These are phyloP conservation scores for Ctenopoma multispine DNA, from an alignment of 2,797 vertebrate genomes.

Conservation along the genomic window DNA sequence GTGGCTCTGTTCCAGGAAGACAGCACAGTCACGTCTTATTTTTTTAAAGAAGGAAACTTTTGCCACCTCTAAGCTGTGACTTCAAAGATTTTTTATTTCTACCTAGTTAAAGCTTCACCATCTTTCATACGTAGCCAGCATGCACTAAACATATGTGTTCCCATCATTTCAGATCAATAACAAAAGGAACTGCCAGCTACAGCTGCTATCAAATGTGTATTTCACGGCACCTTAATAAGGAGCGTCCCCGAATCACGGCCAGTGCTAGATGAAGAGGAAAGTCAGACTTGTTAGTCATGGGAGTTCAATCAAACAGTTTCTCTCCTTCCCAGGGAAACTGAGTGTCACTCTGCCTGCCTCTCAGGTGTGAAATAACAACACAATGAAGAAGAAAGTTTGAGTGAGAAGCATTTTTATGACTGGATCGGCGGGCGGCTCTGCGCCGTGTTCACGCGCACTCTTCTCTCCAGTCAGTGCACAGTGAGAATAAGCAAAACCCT, in stretches of 20 bases:
- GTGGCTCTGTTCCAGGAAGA: conserved; percentile 52
- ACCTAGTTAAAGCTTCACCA: neutral
- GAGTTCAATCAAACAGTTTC: conserved; percentile 64
- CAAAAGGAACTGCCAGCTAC: conserved; percentile 17
- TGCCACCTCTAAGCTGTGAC: conserved; percentile 5
- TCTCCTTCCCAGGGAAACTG: conserved; percentile 15
- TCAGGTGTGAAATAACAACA: conserved; percentile 78
- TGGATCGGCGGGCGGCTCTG: conserved; percentile 27
- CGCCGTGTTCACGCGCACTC: conserved; percentile 25
- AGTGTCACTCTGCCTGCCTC: conserved; percentile 59
- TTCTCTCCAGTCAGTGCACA: conserved; percentile 51
- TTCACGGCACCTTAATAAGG: conserved; percentile 27
- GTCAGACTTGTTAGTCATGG: conserved; percentile 57
- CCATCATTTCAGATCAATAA: conserved; percentile 25
- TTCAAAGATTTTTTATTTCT: conserved; percentile 4
- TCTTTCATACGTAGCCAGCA: neutral
- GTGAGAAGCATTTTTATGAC: conserved; percentile 46
- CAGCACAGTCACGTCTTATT: conserved; percentile 37
- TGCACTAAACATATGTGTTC: neutral
- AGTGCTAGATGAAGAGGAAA: conserved; percentile 37
- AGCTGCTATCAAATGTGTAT: conserved; percentile 37
- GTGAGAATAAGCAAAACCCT: conserved; percentile 59
- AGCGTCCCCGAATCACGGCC: conserved; percentile 28
- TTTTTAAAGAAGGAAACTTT: conserved; percentile 29
- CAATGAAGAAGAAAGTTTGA: conserved; percentile 63